Base-by-base conservation (phyloP, 2,797 vertebrate genomes). In the Liparis tanakae region DNA sequence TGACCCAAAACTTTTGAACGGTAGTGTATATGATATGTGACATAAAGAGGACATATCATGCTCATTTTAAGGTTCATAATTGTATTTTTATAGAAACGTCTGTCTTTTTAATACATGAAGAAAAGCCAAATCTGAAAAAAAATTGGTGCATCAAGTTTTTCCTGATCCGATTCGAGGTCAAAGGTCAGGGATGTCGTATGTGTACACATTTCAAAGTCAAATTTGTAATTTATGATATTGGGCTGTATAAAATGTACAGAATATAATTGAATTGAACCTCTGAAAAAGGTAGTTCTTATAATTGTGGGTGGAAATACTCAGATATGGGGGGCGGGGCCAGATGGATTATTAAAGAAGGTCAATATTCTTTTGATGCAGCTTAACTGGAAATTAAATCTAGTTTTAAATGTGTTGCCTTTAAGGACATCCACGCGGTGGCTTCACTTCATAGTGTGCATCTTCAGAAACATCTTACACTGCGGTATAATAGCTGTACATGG, bases 331-430 rank as follows among this genome's bases (percentile, higher is more conserved):
- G 25, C 25, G 25, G 25, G 10, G 10, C 12, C 39, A 41, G 39
- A 41, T 18, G 46, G 7, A 48, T 48, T 48, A 48, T 18, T 50
- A 9, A 50, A 50, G 48, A 50, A 41, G 37, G 25, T 46, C 15
- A 43, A 43, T 14, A 43, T 44, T 44, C 13, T 46, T 46, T 8
- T 37, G 37, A 37, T 10, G 18, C 46, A 50, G 46, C 18, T 7
- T 20, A n/a, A 50, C 46, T 50, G 46, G 9, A 50, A 13, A 6
- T 48, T 7, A 48, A 25, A 53, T 51, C 57, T 70, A 44, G 33
- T 61, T 70, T 54, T 54, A 58, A 56, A n/a, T 43, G 17, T 18
- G 57, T 18, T 17, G 46, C 44, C 17, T 46, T 30, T 34, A 48
- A 48, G 25, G 17, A 48, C 44, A n/a, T 12, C 25, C 17, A 67